Evolutionary conservation across 2,797 vertebrate genomes (phyloP), one percentile per base, ranked within the genome.

Genomic region (Girardinus metallicus): DNA sequence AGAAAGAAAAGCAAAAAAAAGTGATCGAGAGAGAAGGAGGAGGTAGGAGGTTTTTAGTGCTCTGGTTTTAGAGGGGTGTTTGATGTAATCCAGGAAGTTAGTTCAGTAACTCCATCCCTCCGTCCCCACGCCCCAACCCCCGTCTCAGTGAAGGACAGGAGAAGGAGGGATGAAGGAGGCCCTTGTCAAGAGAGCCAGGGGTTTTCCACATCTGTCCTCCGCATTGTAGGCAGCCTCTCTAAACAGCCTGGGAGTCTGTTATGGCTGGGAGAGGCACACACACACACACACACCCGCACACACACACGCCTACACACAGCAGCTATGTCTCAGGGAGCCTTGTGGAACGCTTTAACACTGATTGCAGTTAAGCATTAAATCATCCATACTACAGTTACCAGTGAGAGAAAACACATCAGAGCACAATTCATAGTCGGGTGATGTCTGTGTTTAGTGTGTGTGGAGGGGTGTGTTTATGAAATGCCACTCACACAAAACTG

Each of bases 81-180:
- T 96, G 95, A 96, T 95, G 94, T 95, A 96, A 96, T 96, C 94
- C 95, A 95, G 96, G 95, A 96, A 96, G 95, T 96, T 95, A 95
- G 95, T 94, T 96, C 95, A 94, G 96, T 95, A 96, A 96, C 94
- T 92, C 93, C 95, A 96, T 93, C 94, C 89, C 92, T 93, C 89
- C 93, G 47, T 95, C 92, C 84, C 88, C 83, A 15, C 93, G 87
- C 91, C 93, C 90, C 93, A 47, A 94, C 91, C 86, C 86, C 79
- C 87, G 84, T 90, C 87, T 93, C 80, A 90, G 88, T 80, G 90
- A 90, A 92, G 91, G 93, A 93, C 91, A 90, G 90, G 86, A 91
- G 91, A 91, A 92, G 85, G 91, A 92, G 91, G 93, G 90, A 94
- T 94, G 92, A 96, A 95, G 95, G 95, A 94, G 95, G 94, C 94